phyloP scores from a whole-genome alignment of 1,140 invertebrate species.

The Drosophila mauritiana region DNA sequence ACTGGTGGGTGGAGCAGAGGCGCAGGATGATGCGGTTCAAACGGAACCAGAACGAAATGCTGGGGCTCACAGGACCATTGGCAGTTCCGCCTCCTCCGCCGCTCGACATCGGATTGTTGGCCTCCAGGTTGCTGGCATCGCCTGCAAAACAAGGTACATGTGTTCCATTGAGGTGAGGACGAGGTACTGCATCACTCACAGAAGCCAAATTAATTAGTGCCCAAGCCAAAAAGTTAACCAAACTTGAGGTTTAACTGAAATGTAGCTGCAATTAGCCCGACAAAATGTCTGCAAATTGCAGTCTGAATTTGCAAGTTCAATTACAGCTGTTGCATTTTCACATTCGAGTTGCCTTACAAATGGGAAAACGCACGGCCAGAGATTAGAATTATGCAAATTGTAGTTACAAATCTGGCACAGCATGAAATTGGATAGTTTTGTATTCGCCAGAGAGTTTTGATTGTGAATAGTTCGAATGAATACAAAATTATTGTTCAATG shows the following conservation, averaged over 20 bases:
- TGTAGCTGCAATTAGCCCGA: constrained; percentile 16
- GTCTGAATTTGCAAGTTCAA: constrained; percentile 8
- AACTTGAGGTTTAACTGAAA: constrained; percentile 4
- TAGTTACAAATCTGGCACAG: background rate
- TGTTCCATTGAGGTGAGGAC: constrained; percentile 18
- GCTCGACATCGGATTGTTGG: constrained; percentile 58
- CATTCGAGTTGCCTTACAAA: constrained; percentile 13
- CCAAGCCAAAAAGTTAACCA: constrained; percentile 8
- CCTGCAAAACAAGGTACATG: constrained; percentile 25
- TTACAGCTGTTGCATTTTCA: constrained; percentile 27
- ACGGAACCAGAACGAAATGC: constrained; percentile 83
- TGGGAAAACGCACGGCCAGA: background rate
- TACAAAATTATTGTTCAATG: constrained; percentile 14
- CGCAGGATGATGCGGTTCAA: constrained; percentile 83
- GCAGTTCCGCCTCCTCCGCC: constrained; percentile 48
- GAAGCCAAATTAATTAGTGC: constrained; percentile 38
- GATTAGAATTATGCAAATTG: constrained; percentile 42
- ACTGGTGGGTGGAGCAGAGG: constrained; percentile 88
- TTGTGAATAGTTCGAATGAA: constrained; percentile 24
- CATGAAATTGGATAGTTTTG: constrained; percentile 1
- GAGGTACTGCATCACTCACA: background rate
- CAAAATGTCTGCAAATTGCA: constrained; percentile 6
- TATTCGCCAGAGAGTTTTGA: constrained; percentile 9
- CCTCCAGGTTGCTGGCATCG: constrained; percentile 61
- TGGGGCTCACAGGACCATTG: constrained; percentile 66